Conservation (phyloP, 2,797 vertebrate species). For the Monodelphis domestica region DNA sequence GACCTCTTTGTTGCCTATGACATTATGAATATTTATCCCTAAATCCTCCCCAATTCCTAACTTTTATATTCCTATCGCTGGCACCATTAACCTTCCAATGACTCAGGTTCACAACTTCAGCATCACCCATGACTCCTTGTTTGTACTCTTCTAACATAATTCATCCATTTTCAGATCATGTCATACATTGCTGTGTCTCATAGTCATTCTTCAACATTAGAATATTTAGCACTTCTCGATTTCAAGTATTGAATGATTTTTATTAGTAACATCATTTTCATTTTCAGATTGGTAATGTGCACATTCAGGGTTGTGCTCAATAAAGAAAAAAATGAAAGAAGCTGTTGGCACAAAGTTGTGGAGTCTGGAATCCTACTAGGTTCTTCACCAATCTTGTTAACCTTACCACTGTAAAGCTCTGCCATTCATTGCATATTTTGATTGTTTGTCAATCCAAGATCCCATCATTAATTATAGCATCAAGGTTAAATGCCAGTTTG, state of each 20-base stretch:
- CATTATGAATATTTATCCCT: background rate
- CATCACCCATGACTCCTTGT: background rate
- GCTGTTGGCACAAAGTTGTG: background rate
- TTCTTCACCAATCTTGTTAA: background rate
- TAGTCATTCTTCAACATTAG: background rate
- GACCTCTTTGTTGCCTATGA: background rate
- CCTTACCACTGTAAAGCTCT: background rate
- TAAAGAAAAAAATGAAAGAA: background rate
- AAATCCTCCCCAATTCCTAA: background rate
- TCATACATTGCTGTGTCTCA: background rate
- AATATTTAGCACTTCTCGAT: background rate
- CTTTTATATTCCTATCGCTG: background rate
- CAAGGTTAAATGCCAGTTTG: background rate
- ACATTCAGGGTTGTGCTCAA: background rate
- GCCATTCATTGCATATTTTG: background rate
- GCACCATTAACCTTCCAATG: background rate
- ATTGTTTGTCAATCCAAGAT: background rate
- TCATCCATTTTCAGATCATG: background rate
- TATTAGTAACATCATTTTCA: background rate
- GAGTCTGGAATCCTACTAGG: background rate
- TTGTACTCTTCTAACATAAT: background rate
- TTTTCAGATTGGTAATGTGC: background rate
- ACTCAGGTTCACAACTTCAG: background rate
- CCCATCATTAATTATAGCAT: background rate
- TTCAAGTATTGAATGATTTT: background rate